Evolutionary conservation across 2,888 invertebrate species (phyloP), one percentile per base, ranked within the genome.

Genomic region (Drosophila anceps): DNA sequence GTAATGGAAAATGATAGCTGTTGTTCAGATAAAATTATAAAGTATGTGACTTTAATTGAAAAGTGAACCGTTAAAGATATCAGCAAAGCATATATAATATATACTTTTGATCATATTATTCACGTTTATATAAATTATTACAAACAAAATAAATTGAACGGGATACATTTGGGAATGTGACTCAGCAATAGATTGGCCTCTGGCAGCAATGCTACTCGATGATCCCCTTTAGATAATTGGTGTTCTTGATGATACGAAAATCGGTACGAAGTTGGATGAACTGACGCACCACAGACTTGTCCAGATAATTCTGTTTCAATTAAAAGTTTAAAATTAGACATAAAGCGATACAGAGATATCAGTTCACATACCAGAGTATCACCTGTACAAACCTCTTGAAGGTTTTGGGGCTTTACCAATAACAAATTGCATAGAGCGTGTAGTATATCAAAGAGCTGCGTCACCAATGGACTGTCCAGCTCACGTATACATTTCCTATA

Each of bases 341-440:
- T 3, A 37, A 5, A 6, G 7, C 48, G 9, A 31, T 24, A 39
- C 6, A n/a, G 39, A 29, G 37, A 24, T 8, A 29, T 31, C 8
- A 27, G 7, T 20, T 58, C 94, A 76, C 95, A 94, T 93, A 98
- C 98, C 95, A 98, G 94, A 60, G 98, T 98, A 92, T 98, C 98
- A 33, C 98, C 98, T 55, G 96, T 96, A 93, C 98, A 98, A 75
- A 99, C 98, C 94, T 98, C 98, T 91, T 97, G 96, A 84, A 99
- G 94, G 94, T 99, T 99, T 93, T 98, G 98, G 0, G 99, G 98
- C 90, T 98, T 98, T 0, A 98, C 98, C 50, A 98, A 95, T 78
- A 99, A 94, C 69, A 99, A 94, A 94, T 99, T 99, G 93, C 98
- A 99, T 55, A 99, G 95, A 4, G 98, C 98, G 93, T 99, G 98